Conservation (phyloP, 2,797 vertebrate species). For the Hyperoplus lanceolatus region DNA sequence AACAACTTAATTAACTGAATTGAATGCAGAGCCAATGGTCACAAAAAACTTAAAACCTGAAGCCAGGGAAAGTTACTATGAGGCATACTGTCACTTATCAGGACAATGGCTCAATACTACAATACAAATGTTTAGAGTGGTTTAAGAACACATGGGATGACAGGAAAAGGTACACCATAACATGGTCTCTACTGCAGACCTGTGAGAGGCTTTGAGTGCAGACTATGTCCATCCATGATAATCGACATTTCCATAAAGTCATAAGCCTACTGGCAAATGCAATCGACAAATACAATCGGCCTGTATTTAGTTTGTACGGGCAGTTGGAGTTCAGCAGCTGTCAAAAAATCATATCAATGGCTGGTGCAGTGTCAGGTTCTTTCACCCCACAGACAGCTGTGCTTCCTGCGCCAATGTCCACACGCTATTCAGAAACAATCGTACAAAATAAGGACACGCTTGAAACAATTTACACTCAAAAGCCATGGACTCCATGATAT, state of each 20-base stretch:
- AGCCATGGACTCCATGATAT: fast-evolving
- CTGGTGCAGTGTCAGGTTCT: constrained; percentile 13
- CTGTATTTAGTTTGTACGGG: constrained; percentile 11
- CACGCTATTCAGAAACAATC: neutral
- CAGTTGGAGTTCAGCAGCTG: constrained; percentile 49
- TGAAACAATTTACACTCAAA: neutral
- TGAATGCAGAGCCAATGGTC: neutral
- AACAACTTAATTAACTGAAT: neutral
- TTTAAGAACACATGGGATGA: too few species aligned
- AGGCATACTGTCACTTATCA: too few species aligned
- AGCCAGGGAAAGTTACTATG: too few species aligned
- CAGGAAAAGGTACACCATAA: too few species aligned
- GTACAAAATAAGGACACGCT: neutral
- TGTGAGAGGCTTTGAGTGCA: neutral
- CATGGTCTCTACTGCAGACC: too few species aligned
- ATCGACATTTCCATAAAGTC: neutral
- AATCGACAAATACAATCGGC: neutral
- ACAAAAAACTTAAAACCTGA: neutral
- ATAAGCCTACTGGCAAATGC: neutral
- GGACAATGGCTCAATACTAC: too few species aligned
- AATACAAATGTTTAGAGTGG: too few species aligned
- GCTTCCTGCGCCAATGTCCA: neutral
- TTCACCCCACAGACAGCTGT: constrained; percentile 44
- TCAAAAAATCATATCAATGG: constrained; percentile 19
- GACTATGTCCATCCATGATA: too few species aligned